These are phyloP conservation scores for Maniola hyperantus DNA, from an alignment of 2,888 invertebrate species.

Conservation along the genomic window DNA sequence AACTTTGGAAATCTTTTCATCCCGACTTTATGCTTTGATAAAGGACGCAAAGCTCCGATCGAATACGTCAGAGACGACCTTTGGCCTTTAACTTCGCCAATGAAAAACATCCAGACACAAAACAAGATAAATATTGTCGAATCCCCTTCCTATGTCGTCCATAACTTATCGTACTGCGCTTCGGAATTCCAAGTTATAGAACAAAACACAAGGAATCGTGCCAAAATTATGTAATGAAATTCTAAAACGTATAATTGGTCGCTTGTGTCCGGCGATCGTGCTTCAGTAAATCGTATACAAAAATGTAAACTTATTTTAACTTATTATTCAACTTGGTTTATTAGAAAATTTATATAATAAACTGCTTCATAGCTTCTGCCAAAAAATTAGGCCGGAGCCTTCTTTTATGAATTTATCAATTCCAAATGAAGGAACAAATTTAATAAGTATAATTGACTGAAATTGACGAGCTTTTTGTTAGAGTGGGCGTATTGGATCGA, in stretches of 20 bases:
- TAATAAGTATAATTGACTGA: background rate
- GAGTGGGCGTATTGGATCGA: too few relatives aligned
- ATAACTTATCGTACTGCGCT: constrained; percentile 18
- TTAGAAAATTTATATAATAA: background rate
- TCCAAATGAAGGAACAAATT: constrained; percentile 4
- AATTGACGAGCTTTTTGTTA: too few relatives aligned
- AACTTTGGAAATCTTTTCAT: background rate
- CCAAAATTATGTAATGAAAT: constrained; percentile 14
- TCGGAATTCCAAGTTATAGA: constrained; percentile 6
- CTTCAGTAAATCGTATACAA: constrained; percentile 4
- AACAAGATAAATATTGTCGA: constrained; percentile 24
- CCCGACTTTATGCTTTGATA: background rate
- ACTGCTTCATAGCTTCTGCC: background rate
- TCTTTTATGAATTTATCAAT: constrained; percentile 8
- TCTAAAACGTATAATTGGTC: constrained; percentile 1
- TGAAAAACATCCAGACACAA: constrained; percentile 37
- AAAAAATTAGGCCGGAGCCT: background rate
- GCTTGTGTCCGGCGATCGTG: constrained; percentile 1
- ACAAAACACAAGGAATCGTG: constrained; percentile 1
- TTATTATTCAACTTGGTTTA: background rate
- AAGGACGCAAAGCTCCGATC: background rate
- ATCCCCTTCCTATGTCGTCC: constrained; percentile 22
- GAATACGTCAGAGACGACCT: constrained; percentile 44
- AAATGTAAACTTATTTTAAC: background rate
- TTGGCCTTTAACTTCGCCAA: constrained; percentile 46